These are phyloP conservation scores for honey bee (Apis mellifera) DNA, from an alignment of 1,140 invertebrate genomes.

Conservation along the genomic window DNA sequence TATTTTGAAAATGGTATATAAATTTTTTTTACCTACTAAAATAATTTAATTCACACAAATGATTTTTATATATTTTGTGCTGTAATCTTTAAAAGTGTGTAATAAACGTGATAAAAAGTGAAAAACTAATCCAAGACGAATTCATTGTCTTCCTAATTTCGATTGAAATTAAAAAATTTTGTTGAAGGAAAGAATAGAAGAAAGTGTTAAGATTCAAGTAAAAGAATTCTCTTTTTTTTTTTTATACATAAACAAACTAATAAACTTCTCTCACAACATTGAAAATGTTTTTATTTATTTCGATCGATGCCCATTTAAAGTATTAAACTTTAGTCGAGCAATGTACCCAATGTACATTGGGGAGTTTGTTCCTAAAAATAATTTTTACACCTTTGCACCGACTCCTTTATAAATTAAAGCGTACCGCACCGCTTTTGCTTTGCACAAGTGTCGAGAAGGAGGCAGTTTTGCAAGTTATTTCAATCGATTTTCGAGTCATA, in stretches of 20 bases:
- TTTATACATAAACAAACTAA: not conserved
- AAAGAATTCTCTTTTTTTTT: not conserved
- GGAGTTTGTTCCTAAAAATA: slow-evolving; percentile 50
- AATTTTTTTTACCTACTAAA: too few species aligned
- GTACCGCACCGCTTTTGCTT: not conserved
- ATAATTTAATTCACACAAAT: too few species aligned
- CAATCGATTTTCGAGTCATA: not conserved
- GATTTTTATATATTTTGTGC: too few species aligned
- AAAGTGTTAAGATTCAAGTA: not conserved
- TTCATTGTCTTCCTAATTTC: too few species aligned
- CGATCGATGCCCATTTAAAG: slow-evolving; percentile 49
- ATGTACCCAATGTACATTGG: slow-evolving; percentile 27
- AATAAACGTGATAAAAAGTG: too few species aligned
- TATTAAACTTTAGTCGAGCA: slow-evolving; percentile 30
- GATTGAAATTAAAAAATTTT: not conserved
- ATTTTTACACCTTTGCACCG: slow-evolving; percentile 44
- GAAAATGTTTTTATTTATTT: slow-evolving; percentile 52
- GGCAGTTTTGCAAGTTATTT: not conserved
- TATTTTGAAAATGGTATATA: too few species aligned
- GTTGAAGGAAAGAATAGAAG: not conserved
- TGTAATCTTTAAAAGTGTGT: too few species aligned
- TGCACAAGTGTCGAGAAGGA: not conserved
- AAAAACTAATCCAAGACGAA: too few species aligned
- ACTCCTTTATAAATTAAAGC: slow-evolving; percentile 13
- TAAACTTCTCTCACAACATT: not conserved